phyloP scores from a whole-genome alignment of 2,797 vertebrate species.

The Parotocinclus haroldoi region DNA sequence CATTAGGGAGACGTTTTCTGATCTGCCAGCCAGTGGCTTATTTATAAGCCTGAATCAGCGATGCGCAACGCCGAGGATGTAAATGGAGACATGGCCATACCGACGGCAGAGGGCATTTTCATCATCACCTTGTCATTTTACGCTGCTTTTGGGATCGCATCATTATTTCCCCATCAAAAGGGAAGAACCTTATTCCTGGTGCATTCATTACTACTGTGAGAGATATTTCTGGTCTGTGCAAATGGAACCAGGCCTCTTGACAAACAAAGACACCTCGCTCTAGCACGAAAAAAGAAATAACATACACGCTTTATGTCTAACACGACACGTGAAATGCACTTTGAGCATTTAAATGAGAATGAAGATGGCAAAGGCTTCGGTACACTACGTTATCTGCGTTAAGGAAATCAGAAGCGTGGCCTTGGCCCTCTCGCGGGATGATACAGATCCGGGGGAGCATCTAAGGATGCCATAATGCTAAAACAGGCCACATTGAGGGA shows the following conservation, averaged over 20 bases:
- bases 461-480: constrained; percentile 36
- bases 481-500: constrained; percentile 35
- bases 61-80: constrained; percentile 56
- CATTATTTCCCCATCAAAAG: neutral
- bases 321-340: neutral
- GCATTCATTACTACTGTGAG: constrained; percentile 3
- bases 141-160: neutral
- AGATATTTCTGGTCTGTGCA: constrained; percentile 8
- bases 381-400: neutral
- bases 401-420: constrained; percentile 17
- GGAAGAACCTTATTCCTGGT: constrained; percentile 11
- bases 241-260: constrained; percentile 11
- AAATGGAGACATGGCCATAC: constrained; percentile 3
- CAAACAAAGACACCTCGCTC: constrained; percentile 2
- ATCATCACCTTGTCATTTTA: constrained; percentile 5
- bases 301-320: neutral
- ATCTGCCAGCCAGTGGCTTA: no score
- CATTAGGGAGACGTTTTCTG: no score
- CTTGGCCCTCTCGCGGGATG: constrained; percentile 9
- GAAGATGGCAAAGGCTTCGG: neutral
- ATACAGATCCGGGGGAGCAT: neutral
- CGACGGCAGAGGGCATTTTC: neutral
- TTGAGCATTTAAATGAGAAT: no score
- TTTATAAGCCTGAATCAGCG: no score
- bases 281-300: neutral